phyloP scores from a whole-genome alignment of 2,113 vertebrate species.

The Elaphurus davidianus region DNA sequence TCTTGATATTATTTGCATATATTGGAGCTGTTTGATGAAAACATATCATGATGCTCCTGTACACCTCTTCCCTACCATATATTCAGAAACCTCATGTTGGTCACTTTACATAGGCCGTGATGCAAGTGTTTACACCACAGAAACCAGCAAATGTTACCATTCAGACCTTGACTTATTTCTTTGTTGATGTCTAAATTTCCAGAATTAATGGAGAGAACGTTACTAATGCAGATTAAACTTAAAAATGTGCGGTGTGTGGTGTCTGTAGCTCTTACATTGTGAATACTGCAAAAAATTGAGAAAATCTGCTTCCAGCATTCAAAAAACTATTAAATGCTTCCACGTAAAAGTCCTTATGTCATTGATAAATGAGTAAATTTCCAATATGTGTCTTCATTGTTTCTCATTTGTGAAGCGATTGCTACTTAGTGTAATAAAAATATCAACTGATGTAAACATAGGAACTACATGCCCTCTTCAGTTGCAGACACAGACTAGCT shows the following conservation, averaged over 20 bases:
- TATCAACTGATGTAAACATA: not conserved
- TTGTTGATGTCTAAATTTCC: not conserved
- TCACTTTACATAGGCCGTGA: not conserved
- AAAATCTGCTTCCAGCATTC: not conserved
- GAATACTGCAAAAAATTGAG: not conserved
- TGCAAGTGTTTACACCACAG: not conserved
- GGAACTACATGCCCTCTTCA: not conserved
- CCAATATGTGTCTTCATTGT: not conserved
- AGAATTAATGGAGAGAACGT: not conserved
- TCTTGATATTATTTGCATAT: not conserved
- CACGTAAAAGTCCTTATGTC: not conserved
- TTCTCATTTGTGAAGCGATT: not conserved
- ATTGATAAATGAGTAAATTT: not conserved
- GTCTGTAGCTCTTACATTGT: not conserved
- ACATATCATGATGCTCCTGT: not conserved
- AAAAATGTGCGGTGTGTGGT: not conserved
- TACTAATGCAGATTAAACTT: not conserved
- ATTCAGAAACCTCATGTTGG: not conserved
- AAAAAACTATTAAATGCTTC: not conserved
- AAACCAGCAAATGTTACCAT: not conserved
- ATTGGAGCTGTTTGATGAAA: not conserved
- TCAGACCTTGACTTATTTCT: not conserved
- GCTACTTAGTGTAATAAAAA: not conserved
- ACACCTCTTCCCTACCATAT: not conserved
- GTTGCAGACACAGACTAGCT: not conserved